phyloP scores from a whole-genome alignment of 2,113 vertebrate genomes.

The Riparia riparia region DNA sequence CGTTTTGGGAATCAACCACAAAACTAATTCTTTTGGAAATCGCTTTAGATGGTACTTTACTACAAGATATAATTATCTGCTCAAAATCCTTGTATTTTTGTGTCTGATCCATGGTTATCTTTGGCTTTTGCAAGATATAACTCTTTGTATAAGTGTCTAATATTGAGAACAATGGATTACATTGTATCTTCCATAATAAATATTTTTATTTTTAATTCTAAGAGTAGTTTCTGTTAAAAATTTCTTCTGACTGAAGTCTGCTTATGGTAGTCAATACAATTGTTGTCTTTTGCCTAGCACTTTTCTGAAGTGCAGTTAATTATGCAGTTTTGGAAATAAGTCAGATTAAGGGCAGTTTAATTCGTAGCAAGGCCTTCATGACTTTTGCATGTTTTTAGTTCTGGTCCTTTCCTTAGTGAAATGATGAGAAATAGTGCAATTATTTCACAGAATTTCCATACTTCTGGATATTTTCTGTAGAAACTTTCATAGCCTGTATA shows the following conservation, averaged over 20 bases:
- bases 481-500: not conserved
- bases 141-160: not conserved
- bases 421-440: not conserved
- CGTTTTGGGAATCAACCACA: not conserved
- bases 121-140: not conserved
- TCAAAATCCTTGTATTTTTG: not conserved
- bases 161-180: not conserved
- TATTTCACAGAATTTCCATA: not conserved
- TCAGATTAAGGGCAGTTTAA: not conserved
- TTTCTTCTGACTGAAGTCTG: not conserved
- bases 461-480: not conserved
- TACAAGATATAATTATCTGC: not conserved
- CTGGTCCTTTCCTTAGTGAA: not conserved
- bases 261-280: not conserved
- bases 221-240: not conserved
- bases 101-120: not conserved
- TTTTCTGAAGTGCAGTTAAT: not conserved
- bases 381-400: not conserved
- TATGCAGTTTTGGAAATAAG: not conserved
- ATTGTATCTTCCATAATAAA: not conserved
- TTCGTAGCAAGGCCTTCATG: not conserved
- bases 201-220: not conserved
- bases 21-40: not conserved
- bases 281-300: not conserved
- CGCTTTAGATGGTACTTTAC: not conserved